These are phyloP conservation scores for Epinotia nisella DNA, from an alignment of 2,888 invertebrate genomes.

Conservation along the genomic window DNA sequence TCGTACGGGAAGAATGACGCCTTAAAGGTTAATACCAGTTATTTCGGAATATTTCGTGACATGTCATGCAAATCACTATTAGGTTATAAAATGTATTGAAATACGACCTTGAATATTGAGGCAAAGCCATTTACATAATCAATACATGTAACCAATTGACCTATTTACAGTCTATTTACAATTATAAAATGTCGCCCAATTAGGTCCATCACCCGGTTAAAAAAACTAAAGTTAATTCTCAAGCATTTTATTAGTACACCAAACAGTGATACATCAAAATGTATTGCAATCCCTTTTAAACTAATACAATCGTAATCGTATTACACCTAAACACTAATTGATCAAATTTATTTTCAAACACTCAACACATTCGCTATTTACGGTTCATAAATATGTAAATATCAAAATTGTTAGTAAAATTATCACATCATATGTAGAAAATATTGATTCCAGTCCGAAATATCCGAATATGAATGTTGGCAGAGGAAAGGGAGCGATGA, in stretches of 20 bases:
- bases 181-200: not conserved
- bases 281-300: constrained; percentile 32
- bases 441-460: not conserved
- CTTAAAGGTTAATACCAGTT: no score
- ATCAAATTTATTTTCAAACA: not conserved
- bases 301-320: constrained; percentile 6
- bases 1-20: no score
- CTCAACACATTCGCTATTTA: constrained; percentile 16
- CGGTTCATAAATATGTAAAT: not conserved
- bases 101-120: not conserved
- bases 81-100: not conserved
- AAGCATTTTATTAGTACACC: constrained; percentile 43
- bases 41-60: no score
- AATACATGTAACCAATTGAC: not conserved
- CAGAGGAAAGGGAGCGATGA: no score
- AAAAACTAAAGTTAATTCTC: constrained; percentile 36
- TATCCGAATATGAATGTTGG: not conserved
- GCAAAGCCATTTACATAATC: not conserved
- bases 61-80: not conserved
- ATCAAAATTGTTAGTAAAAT: not conserved
- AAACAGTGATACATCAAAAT: constrained; percentile 38
- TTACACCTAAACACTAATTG: constrained; percentile 1
- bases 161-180: not conserved
- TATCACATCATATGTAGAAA: no score
- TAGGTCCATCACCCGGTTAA: constrained; percentile 38